A percentile compares a stretch with the other conserved stretches of the same genome.
Evolutionary conservation across 2,113 vertebrate species (phyloP).

Genomic region (zebrafish (Danio rerio)): DNA sequence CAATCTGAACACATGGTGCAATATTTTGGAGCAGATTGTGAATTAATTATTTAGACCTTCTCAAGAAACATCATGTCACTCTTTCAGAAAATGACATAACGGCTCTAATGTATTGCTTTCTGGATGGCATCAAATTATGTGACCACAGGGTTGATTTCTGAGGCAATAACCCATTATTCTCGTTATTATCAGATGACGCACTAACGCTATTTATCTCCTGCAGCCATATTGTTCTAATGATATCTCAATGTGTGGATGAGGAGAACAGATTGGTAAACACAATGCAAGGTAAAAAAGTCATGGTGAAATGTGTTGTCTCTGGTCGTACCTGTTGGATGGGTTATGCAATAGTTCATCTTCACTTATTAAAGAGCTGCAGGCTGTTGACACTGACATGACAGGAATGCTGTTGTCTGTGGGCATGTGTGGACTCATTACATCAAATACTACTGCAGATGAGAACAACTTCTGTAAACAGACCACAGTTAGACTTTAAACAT

Average conservation of each 20-base stretch:
- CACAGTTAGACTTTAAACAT: not conserved
- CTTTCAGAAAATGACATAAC: not conserved
- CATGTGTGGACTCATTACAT: constrained; percentile 16
- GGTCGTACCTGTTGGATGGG: not conserved
- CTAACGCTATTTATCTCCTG: not conserved
- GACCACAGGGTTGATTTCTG: not conserved
- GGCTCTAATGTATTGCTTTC: not conserved
- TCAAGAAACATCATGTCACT: not conserved
- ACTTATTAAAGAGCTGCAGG: not conserved
- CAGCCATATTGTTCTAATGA: not conserved
- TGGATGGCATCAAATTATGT: not conserved
- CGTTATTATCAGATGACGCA: too few species aligned
- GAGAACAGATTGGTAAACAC: not conserved
- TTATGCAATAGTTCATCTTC: not conserved
- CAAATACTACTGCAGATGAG: not conserved
- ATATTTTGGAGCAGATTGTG: not conserved
- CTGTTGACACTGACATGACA: not conserved
- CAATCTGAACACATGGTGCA: not conserved
- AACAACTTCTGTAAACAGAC: not conserved
- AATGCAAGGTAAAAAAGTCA: not conserved
- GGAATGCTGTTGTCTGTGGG: constrained; percentile 20
- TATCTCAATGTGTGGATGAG: not conserved
- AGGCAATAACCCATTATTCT: not conserved
- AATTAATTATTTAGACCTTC: constrained; percentile 2
- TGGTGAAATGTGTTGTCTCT: not conserved